Conservation (phyloP, 37 sponge, comb jelly and placozoan species). For the Crambe crambe region DNA sequence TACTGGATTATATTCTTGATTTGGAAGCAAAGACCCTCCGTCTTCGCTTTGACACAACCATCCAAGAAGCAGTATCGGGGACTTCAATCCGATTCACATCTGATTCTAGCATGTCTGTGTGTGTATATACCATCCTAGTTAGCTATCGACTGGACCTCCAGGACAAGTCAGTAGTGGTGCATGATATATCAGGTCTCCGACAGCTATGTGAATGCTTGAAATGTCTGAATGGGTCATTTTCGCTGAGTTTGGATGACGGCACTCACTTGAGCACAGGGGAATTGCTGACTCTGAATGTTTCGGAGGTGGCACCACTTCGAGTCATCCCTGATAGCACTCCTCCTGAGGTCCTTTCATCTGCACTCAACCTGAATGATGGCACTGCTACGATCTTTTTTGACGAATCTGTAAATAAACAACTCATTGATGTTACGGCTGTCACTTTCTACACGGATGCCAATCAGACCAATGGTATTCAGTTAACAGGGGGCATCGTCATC, state of each 20-base stretch:
- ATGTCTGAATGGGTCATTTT: not conserved
- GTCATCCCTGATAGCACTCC: slow-evolving; percentile 27
- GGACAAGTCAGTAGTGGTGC: not conserved
- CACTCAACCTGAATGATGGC: slow-evolving; percentile 54
- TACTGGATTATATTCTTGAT: slow-evolving; percentile 11
- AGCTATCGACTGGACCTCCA: not conserved
- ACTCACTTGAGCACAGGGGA: slow-evolving; percentile 4
- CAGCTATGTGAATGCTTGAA: slow-evolving; percentile 18
- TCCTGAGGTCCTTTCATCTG: slow-evolving; percentile 37
- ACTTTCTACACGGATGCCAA: slow-evolving; percentile 24
- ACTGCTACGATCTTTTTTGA: slow-evolving; percentile 41
- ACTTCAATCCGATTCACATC: not conserved
- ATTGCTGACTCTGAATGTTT: not conserved
- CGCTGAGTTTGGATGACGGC: not conserved
- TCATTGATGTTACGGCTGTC: slow-evolving; percentile 33
- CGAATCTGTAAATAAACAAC: slow-evolving; percentile 65
- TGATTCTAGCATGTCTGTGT: not conserved
- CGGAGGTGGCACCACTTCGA: not conserved
- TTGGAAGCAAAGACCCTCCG: not conserved
- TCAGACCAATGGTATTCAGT: not conserved
- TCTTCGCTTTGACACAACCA: slow-evolving; percentile 6
- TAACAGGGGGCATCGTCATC: slow-evolving; percentile 27
- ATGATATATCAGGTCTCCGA: not conserved
- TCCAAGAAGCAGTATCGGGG: not conserved
- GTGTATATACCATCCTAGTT: not conserved